A percentile compares a stretch with the other conserved stretches of the same genome.
Evolutionary conservation across 2,113 vertebrate species (phyloP).

Genomic region (Diglossa brunneiventris): DNA sequence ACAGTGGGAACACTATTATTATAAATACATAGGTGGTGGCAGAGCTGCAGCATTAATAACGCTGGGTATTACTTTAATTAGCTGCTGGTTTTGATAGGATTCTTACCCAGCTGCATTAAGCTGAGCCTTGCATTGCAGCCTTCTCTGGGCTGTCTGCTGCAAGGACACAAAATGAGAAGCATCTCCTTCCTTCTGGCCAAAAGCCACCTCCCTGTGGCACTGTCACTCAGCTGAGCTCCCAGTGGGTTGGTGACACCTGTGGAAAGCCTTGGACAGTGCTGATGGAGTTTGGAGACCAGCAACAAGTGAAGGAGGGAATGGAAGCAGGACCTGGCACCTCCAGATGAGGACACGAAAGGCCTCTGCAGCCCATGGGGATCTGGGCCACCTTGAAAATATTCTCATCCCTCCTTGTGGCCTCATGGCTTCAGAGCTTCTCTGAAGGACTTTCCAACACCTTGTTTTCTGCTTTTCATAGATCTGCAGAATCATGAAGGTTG

Average conservation of each 20-base stretch:
- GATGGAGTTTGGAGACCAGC: neutral
- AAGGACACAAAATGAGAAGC: neutral
- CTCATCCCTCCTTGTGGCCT: neutral
- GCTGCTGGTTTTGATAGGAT: neutral
- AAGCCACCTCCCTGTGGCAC: neutral
- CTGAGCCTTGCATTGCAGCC: neutral
- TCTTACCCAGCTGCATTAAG: neutral
- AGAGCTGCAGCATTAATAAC: slow-evolving; percentile 40
- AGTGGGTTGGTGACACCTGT: neutral
- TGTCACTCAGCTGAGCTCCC: neutral
- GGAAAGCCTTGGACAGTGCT: neutral
- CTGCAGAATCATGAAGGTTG: neutral
- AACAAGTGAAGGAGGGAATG: neutral
- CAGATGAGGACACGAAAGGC: neutral
- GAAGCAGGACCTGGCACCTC: neutral
- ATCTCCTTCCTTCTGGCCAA: neutral
- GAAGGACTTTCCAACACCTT: neutral
- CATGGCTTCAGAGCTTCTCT: neutral
- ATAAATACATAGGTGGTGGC: slow-evolving; percentile 18
- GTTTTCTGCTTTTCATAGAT: neutral
- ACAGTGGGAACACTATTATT: slow-evolving; percentile 31
- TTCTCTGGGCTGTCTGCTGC: neutral
- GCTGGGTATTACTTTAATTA: slow-evolving; percentile 41
- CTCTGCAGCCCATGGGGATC: neutral
- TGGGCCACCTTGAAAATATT: neutral